Evolutionary conservation across 2,113 vertebrate genomes (phyloP), one percentile per base, ranked within the genome.

Genomic region (Rhipidura dahli): DNA sequence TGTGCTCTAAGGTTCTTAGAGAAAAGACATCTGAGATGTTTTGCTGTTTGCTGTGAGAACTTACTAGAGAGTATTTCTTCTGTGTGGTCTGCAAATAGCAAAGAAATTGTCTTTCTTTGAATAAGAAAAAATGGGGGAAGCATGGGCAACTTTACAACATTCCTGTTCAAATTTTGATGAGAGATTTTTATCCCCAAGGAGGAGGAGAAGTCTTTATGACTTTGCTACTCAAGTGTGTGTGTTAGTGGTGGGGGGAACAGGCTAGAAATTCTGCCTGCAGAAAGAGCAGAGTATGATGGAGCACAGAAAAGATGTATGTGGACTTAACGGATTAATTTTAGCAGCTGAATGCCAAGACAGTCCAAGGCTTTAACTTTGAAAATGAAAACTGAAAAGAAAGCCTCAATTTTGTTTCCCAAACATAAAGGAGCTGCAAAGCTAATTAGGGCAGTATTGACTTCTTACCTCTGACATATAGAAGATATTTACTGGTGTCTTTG

Each of bases 401-500:
- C 31, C 10, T 59, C 22, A 12, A 15, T 64, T 75, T 26, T 51
- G 4, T 56, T 50, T 75, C 15, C 27, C 22, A 89, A 40, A 40
- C 61, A 42, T 18, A 49, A 91, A 45, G 31, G 4, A 69, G 28
- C n/a, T 76, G 24, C 63, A 77, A 15, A 91, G 40, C 44, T 93
- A 76, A 90, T 87, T 95, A 90, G n/a, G 5, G 18, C 31, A 39
- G 70, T 88, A 87, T 88, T 76, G 92, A 80, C 70, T 84, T 71
- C 45, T 82, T 84, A 72, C 23, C 49, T 56, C 69, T 76, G 82
- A 21, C 75, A 45, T 1, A 5, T 2, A 57, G 44, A 81, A 87
- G 53, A 13, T 93, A 82, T 76, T 93, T 95, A 75, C 33, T 53
- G n/a, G 13, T 72, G 57, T 15, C 10, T 69, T 19, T 30, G n/a